phyloP scores from a whole-genome alignment of 2,888 invertebrate genomes.

The Diloba caeruleocephala region DNA sequence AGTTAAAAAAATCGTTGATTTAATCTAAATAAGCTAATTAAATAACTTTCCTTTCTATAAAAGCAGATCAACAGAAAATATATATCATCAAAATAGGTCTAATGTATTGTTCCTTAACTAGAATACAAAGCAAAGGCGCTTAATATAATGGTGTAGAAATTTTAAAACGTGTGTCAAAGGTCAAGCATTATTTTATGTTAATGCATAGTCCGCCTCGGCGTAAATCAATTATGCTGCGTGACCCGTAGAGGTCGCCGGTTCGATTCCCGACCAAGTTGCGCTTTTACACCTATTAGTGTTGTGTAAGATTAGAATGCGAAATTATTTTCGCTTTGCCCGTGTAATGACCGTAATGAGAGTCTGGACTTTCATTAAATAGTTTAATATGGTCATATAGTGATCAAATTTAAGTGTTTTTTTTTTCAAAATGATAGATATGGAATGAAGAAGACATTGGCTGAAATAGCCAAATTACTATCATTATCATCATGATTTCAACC shows the following conservation, averaged over 20 bases:
- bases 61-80: conserved; percentile 9
- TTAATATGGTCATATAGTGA: too few relatives aligned
- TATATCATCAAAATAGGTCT: conserved; percentile 7
- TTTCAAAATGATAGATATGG: too few relatives aligned
- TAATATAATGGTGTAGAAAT: conserved; percentile 73
- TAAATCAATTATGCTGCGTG: conserved; percentile 87
- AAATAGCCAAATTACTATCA: too few relatives aligned
- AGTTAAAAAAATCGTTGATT: too few relatives aligned
- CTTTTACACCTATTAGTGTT: conserved; percentile 77
- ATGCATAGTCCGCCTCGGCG: conserved; percentile 80
- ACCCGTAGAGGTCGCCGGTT: conserved; percentile 79
- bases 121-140: conserved; percentile 57
- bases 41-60: too few relatives aligned
- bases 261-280: conserved; percentile 68
- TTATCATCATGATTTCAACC: too few relatives aligned
- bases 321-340: conserved; percentile 46
- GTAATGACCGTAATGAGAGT: conserved; percentile 44
- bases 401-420: too few relatives aligned
- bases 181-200: conserved; percentile 88
- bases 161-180: conserved; percentile 84
- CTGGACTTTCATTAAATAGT: conserved; percentile 28
- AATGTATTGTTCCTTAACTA: conserved; percentile 20
- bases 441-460: too few relatives aligned
- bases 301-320: conserved; percentile 64
- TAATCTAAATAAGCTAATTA: too few relatives aligned